These are phyloP conservation scores for Drosophila arawakana DNA, from an alignment of 1,140 invertebrate species.

Conservation along the genomic window DNA sequence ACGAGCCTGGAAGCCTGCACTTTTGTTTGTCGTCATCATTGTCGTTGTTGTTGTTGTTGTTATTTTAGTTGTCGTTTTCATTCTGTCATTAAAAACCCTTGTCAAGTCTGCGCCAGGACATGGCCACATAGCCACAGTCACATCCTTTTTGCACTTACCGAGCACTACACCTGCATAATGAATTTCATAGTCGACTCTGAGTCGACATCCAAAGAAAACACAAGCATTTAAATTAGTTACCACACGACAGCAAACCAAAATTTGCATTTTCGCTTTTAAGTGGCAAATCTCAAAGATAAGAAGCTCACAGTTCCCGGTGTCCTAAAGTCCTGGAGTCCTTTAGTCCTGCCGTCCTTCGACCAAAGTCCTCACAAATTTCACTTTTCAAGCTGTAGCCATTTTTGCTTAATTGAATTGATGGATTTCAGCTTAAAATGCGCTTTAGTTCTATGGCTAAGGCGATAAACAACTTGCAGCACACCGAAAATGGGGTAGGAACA, in stretches of 20 bases:
- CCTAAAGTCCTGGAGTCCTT: background rate
- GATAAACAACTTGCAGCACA: slow-evolving; percentile 39
- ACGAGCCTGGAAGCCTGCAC: slow-evolving; percentile 47
- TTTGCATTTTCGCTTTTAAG: slow-evolving; percentile 74
- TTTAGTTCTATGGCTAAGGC: slow-evolving; percentile 34
- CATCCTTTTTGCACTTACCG: slow-evolving; percentile 25
- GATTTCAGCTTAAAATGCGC: slow-evolving; percentile 57
- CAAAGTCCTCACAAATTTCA: background rate
- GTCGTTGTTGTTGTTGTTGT: slow-evolving; percentile 25
- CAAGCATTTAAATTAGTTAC: slow-evolving; percentile 70
- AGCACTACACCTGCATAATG: slow-evolving; percentile 73
- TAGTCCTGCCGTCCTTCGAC: background rate
- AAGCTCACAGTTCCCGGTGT: background rate
- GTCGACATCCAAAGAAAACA: background rate
- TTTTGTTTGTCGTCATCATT: slow-evolving; percentile 35
- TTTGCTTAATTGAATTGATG: slow-evolving; percentile 78
- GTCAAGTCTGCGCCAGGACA: slow-evolving; percentile 70
- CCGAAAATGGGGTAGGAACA: background rate
- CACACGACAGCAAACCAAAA: slow-evolving; percentile 36
- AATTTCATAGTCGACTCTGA: slow-evolving; percentile 61
- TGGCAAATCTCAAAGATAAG: slow-evolving; percentile 54
- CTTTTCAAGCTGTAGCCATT: slow-evolving; percentile 44
- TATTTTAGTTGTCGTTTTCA: slow-evolving; percentile 79
- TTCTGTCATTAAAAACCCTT: slow-evolving; percentile 82
- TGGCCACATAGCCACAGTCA: slow-evolving; percentile 40